Evolutionary conservation across 2,888 invertebrate species (phyloP).

Genomic region (Urechis unicinctus): DNA sequence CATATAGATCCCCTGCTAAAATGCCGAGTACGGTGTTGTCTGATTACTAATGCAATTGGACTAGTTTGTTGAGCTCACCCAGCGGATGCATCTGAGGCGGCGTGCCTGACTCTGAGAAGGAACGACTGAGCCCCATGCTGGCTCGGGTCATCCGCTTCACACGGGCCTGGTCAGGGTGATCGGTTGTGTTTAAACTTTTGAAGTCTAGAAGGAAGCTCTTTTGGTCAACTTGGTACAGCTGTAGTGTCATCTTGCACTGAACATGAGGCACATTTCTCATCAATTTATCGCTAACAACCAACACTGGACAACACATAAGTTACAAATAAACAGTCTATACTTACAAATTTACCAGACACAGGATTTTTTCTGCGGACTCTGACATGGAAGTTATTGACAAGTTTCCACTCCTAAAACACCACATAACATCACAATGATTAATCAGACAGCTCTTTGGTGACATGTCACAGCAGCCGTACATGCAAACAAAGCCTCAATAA

Average conservation of each 20-base stretch:
- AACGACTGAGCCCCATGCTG: conserved; percentile 12
- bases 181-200: conserved; percentile 65
- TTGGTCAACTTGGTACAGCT: conserved; percentile 97
- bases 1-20: not conserved
- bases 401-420: conserved; percentile 81
- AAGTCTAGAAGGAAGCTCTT: conserved; percentile 96
- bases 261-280: conserved; percentile 8
- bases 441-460: no score
- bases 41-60: not conserved
- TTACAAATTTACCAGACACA: conserved; percentile 72
- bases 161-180: conserved; percentile 25
- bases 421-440: no score
- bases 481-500: no score
- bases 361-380: conserved; percentile 85
- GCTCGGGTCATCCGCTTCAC: conserved; percentile 24
- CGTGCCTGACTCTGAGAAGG: not conserved
- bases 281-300: not conserved
- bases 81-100: not conserved
- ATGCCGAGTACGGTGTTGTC: not conserved
- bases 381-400: conserved; percentile 93
- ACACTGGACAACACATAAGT: not conserved
- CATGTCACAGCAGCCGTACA: no score
- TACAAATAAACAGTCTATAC: conserved; percentile 19
- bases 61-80: not conserved
- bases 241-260: conserved; percentile 84